phyloP scores from a whole-genome alignment of 2,888 invertebrate species.

The Sussaba pulchella region DNA sequence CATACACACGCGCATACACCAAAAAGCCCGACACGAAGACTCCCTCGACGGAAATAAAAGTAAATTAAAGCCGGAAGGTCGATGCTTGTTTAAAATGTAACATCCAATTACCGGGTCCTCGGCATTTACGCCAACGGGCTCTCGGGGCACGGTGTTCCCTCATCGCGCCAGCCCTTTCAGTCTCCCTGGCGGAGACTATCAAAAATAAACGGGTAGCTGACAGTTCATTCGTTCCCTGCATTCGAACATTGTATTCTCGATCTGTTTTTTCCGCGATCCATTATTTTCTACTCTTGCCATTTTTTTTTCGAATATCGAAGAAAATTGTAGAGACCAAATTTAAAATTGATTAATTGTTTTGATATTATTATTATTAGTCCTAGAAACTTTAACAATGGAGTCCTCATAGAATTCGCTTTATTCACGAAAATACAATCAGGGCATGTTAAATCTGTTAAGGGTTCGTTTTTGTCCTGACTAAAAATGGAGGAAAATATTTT shows the following conservation, averaged over 20 bases:
- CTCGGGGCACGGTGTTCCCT: conserved; percentile 40
- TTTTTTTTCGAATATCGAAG: no score
- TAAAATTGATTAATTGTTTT: no score
- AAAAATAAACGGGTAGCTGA: conserved; percentile 26
- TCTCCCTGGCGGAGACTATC: conserved; percentile 1
- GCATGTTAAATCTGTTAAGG: not conserved
- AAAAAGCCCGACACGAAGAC: conserved; percentile 66
- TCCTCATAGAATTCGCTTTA: no score
- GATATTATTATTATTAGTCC: no score
- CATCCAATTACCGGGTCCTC: conserved; percentile 77
- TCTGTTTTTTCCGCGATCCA: conserved; percentile 9
- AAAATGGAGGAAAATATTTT: no score
- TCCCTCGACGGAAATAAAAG: conserved; percentile 79
- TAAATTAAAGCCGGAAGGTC: conserved; percentile 76
- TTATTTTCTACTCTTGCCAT: not conserved
- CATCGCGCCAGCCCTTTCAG: conserved; percentile 46
- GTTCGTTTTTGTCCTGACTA: no score
- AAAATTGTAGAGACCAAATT: no score
- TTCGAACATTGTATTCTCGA: conserved; percentile 15
- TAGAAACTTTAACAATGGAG: no score
- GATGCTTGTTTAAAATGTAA: conserved; percentile 78
- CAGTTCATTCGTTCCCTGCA: conserved; percentile 9
- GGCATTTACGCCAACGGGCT: conserved; percentile 45
- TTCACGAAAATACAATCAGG: conserved; percentile 2
- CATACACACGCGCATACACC: not conserved